Evolutionary conservation across 2,113 vertebrate genomes (phyloP).

Genomic region (Urocynchramus pylzowi): DNA sequence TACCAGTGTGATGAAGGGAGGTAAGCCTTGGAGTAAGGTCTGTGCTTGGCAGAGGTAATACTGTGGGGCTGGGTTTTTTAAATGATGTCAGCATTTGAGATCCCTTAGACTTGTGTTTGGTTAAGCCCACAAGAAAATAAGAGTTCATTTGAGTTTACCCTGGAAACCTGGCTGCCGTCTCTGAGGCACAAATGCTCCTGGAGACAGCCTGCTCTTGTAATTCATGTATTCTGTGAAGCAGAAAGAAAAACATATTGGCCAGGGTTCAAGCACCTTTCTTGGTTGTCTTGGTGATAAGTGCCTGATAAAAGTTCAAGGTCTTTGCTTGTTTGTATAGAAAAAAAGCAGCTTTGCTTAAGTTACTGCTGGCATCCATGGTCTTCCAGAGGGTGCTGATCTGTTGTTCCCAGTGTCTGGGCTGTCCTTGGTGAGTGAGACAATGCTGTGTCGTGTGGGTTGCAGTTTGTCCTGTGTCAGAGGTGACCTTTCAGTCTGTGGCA

Average conservation of each 20-base stretch:
- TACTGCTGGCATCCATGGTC: not conserved
- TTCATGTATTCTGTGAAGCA: not conserved
- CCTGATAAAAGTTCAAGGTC: constrained; percentile 4
- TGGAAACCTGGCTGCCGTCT: not conserved
- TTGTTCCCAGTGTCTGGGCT: not conserved
- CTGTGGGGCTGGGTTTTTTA: not conserved
- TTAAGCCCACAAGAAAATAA: not conserved
- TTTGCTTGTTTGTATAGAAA: not conserved
- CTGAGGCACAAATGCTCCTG: not conserved
- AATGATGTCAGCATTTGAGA: not conserved
- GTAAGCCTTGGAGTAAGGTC: not conserved
- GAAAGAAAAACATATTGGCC: not conserved
- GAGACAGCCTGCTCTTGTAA: not conserved
- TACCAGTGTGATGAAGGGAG: not conserved
- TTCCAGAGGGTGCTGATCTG: not conserved
- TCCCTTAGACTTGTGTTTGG: not conserved
- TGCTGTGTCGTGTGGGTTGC: not conserved
- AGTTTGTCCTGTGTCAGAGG: not conserved
- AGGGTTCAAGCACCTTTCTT: constrained; percentile 12
- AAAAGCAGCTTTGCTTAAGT: constrained; percentile 10
- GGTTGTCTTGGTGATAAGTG: constrained; percentile 26
- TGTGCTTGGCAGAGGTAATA: not conserved
- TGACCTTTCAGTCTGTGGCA: not conserved
- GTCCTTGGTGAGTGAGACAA: not conserved
- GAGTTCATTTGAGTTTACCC: not conserved